Percentiles rank a stretch among this genome's conserved stretches.
Evolutionary conservation across 2,797 vertebrate genomes (phyloP).

Genomic region (Cossypha polioptera): DNA sequence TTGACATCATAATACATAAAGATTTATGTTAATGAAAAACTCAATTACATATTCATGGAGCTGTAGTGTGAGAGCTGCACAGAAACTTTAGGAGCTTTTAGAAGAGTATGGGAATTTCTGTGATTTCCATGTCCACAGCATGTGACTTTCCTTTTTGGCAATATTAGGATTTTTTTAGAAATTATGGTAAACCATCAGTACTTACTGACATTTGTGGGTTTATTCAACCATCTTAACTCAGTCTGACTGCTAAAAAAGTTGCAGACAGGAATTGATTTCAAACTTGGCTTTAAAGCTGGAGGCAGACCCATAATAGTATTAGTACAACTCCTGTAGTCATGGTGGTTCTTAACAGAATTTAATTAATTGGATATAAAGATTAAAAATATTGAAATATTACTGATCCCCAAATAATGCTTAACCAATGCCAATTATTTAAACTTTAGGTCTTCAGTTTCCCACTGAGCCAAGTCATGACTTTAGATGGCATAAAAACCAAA

Average conservation of each 20-base stretch:
- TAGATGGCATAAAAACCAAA: not conserved
- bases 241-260: not conserved
- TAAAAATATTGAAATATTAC: not conserved
- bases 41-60: not conserved
- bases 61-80: not conserved
- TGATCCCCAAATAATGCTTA: not conserved
- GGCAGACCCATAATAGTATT: not conserved
- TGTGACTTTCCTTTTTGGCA: not conserved
- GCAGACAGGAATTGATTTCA: not conserved
- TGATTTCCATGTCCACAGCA: not conserved
- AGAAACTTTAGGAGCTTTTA: not conserved
- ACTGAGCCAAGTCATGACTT: not conserved
- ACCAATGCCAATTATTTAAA: not conserved
- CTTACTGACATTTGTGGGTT: not conserved
- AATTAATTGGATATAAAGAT: not conserved
- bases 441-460: not conserved
- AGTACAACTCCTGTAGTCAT: not conserved
- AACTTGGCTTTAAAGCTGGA: not conserved
- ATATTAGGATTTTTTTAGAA: not conserved
- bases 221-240: not conserved
- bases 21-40: slow-evolving; percentile 1
- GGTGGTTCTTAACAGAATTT: not conserved
- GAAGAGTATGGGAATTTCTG: not conserved
- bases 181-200: not conserved
- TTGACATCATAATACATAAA: not conserved